A percentile compares a stretch with the other conserved stretches of the same genome.
Conservation (phyloP, 2,888 invertebrate species). For the Ptychoptera albimana region DNA sequence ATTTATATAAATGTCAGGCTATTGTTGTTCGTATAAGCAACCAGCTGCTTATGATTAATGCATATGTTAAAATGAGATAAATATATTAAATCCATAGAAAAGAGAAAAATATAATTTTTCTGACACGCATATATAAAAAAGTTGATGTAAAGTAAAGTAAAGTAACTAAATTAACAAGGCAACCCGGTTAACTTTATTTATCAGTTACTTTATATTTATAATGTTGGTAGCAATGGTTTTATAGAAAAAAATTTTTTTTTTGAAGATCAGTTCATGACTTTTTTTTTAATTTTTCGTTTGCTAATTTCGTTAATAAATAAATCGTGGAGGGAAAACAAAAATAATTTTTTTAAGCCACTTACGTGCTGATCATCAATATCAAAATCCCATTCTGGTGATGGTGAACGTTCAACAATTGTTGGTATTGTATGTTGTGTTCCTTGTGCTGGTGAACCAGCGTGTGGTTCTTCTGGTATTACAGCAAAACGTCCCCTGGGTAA, state of each 20-base stretch:
- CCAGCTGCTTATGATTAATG: background rate
- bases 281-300: background rate
- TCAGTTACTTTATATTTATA: too few species aligned
- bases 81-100: background rate
- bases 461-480: conserved; percentile 33
- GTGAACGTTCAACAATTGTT: conserved; percentile 21
- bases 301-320: background rate
- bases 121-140: too few species aligned
- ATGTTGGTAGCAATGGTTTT: background rate
- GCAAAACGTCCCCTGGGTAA: conserved; percentile 30
- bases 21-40: background rate
- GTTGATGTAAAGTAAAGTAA: too few species aligned
- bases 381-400: conserved; percentile 32
- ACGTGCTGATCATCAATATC: conserved; percentile 22
- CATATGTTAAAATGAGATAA: background rate
- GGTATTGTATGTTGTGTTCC: conserved; percentile 17
- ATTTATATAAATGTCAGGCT: too few species aligned
- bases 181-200: too few species aligned
- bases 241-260: background rate
- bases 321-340: background rate
- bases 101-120: background rate
- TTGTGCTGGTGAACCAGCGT: conserved; percentile 24
- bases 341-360: background rate
- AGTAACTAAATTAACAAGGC: too few species aligned
- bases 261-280: background rate